These are phyloP conservation scores for Hymenochirus boettgeri DNA, from an alignment of 2,113 vertebrate species.

Conservation along the genomic window DNA sequence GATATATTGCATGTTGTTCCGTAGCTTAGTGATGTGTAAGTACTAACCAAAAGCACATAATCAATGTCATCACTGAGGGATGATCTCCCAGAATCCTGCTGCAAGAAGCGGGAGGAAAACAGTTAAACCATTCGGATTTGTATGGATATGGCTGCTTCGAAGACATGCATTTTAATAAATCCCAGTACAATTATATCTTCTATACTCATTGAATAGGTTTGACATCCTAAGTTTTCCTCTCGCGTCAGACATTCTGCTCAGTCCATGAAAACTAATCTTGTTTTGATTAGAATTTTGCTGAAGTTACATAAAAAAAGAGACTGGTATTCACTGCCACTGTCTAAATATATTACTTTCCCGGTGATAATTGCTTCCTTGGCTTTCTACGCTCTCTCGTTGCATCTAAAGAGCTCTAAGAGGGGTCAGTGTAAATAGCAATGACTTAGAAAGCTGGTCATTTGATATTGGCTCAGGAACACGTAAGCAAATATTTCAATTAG, in stretches of 20 bases:
- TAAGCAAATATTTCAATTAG: no score
- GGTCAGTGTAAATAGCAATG: neutral
- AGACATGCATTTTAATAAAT: slow-evolving; percentile 1
- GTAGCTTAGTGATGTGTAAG: neutral
- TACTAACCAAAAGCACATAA: no score
- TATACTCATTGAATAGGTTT: slow-evolving; percentile 15
- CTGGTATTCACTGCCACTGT: slow-evolving; percentile 16
- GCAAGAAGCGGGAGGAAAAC: neutral
- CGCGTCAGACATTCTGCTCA: slow-evolving; percentile 10
- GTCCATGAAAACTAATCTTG: slow-evolving; percentile 36
- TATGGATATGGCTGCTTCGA: neutral
- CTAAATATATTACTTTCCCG: slow-evolving; percentile 35
- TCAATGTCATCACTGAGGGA: no score
- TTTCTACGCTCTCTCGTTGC: neutral
- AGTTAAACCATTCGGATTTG: neutral
- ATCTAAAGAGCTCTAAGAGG: neutral
- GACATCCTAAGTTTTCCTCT: slow-evolving; percentile 2
- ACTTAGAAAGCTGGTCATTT: neutral
- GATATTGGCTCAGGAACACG: slow-evolving; percentile 8
- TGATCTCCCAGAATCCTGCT: no score
- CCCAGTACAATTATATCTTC: neutral
- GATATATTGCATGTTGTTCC: neutral
- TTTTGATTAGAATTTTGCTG: slow-evolving; percentile 43
- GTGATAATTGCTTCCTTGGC: slow-evolving; percentile 32
- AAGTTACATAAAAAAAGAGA: slow-evolving; percentile 37